Percentiles rank a stretch among this genome's conserved stretches.
These are phyloP conservation scores for Drosophila leonis DNA, from an alignment of 2,888 invertebrate genomes.

Conservation along the genomic window DNA sequence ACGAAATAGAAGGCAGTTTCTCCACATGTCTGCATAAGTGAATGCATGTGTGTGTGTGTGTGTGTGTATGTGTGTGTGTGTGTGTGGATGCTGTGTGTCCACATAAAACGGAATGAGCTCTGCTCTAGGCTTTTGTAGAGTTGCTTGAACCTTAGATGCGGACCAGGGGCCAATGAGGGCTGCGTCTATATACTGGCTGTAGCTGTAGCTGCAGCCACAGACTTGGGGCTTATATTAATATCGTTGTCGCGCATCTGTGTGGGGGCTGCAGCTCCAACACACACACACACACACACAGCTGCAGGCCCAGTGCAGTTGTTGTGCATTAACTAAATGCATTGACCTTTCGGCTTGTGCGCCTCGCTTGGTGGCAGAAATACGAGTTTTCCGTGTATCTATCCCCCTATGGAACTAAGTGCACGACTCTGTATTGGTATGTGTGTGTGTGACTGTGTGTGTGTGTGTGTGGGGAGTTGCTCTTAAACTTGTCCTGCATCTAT, in stretches of 20 bases:
- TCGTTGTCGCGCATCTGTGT: conserved; percentile 63
- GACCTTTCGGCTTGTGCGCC: conserved; percentile 67
- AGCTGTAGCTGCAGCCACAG: conserved; percentile 23
- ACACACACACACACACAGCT: conserved; percentile 30
- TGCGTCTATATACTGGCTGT: conserved; percentile 10
- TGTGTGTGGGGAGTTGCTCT: conserved; percentile 70
- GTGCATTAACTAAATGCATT: conserved; percentile 79
- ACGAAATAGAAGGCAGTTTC: conserved; percentile 59
- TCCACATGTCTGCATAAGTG: conserved; percentile 7
- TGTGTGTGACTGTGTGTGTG: conserved; percentile 24
- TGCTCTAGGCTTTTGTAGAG: conserved; percentile 54
- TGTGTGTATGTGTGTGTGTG: not conserved
- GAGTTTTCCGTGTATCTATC: conserved; percentile 79
- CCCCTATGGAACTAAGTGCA: conserved; percentile 59
- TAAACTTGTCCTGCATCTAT: conserved; percentile 78
- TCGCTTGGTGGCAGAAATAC: conserved; percentile 74
- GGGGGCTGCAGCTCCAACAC: conserved; percentile 66
- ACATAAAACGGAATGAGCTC: conserved; percentile 36
- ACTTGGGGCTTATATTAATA: conserved; percentile 57
- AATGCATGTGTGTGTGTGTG: not conserved
- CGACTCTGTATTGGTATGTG: conserved; percentile 35
- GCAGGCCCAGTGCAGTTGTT: conserved; percentile 39
- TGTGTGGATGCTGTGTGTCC: conserved; percentile 55
- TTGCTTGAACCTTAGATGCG: conserved; percentile 71
- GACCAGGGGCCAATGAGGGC: conserved; percentile 36